phyloP scores from a whole-genome alignment of 2,888 invertebrate species.

The Cerceris rybyensis region DNA sequence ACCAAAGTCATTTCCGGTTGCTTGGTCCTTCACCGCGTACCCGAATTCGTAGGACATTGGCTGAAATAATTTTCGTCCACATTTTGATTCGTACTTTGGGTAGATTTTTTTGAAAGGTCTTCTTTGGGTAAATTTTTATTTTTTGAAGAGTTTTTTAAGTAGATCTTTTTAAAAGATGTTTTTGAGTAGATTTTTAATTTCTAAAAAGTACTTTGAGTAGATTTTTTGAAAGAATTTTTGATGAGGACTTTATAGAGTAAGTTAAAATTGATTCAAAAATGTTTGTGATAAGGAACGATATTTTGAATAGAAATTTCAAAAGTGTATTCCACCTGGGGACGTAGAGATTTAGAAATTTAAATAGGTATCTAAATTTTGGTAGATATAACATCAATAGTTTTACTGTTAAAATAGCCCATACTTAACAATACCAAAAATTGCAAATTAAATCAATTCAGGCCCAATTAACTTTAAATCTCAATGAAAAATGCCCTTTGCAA shows the following conservation, averaged over 20 bases:
- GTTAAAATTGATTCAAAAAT: no score
- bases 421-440: no score
- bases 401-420: no score
- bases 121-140: no score
- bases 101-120: not conserved
- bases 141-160: no score
- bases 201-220: not conserved
- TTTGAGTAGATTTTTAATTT: not conserved
- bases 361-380: no score
- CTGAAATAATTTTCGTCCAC: constrained; percentile 77
- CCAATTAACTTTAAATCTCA: no score
- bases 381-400: no score
- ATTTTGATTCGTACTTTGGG: not conserved
- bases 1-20: constrained; percentile 89
- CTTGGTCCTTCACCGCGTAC: constrained; percentile 90
- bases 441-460: no score
- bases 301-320: not conserved
- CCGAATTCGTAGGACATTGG: constrained; percentile 91
- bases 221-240: not conserved
- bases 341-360: not conserved
- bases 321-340: not conserved
- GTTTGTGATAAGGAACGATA: not conserved
- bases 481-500: no score
- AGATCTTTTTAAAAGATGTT: not conserved
- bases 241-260: no score